Conservation (phyloP, 2,113 vertebrate genomes). For the Elanoides forficatus region DNA sequence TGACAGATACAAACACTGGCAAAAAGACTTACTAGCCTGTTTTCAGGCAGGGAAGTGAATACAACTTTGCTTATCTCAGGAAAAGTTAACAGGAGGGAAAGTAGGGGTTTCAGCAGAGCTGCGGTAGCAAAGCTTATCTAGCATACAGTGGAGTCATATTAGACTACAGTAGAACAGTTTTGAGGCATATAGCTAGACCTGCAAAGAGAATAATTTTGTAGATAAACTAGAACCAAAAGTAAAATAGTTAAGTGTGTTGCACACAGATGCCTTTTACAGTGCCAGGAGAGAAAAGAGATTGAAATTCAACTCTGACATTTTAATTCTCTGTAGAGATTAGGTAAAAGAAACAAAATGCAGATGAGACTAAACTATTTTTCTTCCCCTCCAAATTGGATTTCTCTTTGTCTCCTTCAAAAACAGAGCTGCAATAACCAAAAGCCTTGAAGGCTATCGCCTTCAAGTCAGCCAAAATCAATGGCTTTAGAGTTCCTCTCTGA, state of each 20-base stretch:
- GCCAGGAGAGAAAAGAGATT: not conserved
- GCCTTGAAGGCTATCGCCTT: not conserved
- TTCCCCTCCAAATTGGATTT: not conserved
- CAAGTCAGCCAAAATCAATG: not conserved
- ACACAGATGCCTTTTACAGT: not conserved
- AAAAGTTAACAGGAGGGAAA: not conserved
- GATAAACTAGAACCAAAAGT: not conserved
- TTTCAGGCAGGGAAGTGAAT: not conserved
- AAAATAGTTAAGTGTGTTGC: not conserved
- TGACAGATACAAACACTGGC: not conserved
- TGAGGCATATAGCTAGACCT: no score
- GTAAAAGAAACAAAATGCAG: slow-evolving; percentile 19
- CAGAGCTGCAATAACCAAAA: not conserved
- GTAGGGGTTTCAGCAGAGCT: not conserved
- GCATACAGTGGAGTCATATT: not conserved
- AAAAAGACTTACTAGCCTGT: not conserved
- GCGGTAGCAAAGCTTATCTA: not conserved
- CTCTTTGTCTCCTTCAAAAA: not conserved
- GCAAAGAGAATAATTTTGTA: not conserved
- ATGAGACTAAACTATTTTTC: slow-evolving; percentile 28
- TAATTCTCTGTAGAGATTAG: slow-evolving; percentile 14
- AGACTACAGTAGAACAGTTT: not conserved
- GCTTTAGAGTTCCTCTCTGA: not conserved
- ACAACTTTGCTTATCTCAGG: not conserved
- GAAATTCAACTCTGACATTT: slow-evolving; percentile 6